phyloP scores from a whole-genome alignment of 1,140 invertebrate species.

The Macrosteles quadrilineatus region DNA sequence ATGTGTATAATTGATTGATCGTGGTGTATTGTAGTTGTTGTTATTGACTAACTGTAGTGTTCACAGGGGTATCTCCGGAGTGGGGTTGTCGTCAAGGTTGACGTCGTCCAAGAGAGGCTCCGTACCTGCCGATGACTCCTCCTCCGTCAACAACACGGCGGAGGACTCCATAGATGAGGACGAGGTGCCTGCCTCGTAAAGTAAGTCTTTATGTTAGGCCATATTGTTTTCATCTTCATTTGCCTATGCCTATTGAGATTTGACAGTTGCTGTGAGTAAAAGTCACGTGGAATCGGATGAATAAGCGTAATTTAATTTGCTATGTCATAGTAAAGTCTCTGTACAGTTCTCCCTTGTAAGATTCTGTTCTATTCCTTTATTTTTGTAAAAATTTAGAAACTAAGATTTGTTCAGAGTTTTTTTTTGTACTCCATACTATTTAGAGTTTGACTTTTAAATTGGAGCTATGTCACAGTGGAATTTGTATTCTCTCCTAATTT shows the following conservation, averaged over 20 bases:
- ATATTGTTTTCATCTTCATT: background rate
- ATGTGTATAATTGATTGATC: too few relatives aligned
- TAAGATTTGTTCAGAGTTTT: background rate
- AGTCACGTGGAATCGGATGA: background rate
- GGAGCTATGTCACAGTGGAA: too few relatives aligned
- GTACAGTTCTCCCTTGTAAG: too few relatives aligned
- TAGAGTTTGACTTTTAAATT: too few relatives aligned
- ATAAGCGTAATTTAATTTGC: background rate
- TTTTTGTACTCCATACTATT: too few relatives aligned
- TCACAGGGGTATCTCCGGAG: conserved; percentile 56
- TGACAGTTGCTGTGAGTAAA: background rate
- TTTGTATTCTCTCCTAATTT: too few relatives aligned
- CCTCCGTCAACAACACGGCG: conserved; percentile 56
- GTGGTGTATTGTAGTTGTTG: too few relatives aligned
- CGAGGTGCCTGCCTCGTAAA: conserved; percentile 43
- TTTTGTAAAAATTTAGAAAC: background rate
- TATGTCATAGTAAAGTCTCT: too few relatives aligned
- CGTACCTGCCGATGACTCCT: conserved; percentile 60
- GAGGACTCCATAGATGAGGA: conserved; percentile 59
- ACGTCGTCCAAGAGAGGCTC: conserved; percentile 66
- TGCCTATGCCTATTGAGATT: background rate
- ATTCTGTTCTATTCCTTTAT: too few relatives aligned
- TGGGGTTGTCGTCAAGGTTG: conserved; percentile 62
- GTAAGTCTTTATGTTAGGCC: background rate
- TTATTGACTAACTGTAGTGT: conserved; percentile 28